Percentiles rank a stretch among this genome's conserved stretches.
Evolutionary conservation across 2,113 vertebrate genomes (phyloP).

Genomic region (Elachura formosa): DNA sequence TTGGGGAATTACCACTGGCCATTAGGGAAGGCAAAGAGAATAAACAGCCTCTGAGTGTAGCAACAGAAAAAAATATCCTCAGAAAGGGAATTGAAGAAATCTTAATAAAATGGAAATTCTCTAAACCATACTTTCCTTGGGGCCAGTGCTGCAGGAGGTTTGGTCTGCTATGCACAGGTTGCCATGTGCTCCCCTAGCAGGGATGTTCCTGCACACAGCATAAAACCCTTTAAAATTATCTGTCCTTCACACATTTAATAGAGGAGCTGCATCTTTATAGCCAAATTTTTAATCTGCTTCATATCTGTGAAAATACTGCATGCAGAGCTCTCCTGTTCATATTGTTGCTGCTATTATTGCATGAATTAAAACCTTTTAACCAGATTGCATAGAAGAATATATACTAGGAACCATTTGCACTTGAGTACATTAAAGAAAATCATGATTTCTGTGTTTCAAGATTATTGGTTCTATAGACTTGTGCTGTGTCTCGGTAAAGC

Average conservation of each 20-base stretch:
- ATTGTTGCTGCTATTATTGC: rapidly evolving
- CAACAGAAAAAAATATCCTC: not conserved
- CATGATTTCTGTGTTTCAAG: not conserved
- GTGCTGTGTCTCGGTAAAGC: not conserved
- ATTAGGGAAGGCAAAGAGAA: not conserved
- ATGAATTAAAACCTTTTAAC: not conserved
- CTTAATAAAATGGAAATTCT: not conserved
- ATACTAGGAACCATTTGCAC: not conserved
- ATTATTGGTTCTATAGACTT: not conserved
- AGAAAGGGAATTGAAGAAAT: not conserved
- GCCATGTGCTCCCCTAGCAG: not conserved
- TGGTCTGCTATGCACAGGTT: not conserved
- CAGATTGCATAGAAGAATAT: not conserved
- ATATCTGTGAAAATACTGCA: not conserved
- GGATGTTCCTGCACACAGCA: not conserved
- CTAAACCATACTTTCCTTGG: not conserved
- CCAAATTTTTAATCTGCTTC: not conserved
- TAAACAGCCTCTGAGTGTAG: not conserved
- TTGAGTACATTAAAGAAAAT: not conserved
- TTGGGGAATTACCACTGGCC: not conserved
- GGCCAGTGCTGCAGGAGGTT: not conserved
- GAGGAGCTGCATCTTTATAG: not conserved
- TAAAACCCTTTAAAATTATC: not conserved
- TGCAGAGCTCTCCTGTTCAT: not conserved
- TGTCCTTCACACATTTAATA: not conserved